Conservation (phyloP, 2,113 vertebrate species). For the Hoplias malabaricus region DNA sequence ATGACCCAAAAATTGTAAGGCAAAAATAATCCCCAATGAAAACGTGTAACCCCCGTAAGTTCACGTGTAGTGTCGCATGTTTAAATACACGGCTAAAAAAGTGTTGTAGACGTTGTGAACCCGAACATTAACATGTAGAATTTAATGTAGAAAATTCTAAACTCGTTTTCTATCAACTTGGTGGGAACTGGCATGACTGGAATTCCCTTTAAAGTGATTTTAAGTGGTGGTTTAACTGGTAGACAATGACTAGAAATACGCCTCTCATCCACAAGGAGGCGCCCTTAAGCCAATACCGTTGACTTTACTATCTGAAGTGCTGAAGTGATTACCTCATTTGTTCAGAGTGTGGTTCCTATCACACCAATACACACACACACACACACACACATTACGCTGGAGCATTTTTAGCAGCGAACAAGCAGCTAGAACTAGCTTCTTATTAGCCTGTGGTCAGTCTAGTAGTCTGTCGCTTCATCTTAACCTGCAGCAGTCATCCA, state of each 20-base stretch:
- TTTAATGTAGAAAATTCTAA: too few species aligned
- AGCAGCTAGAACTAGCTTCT: not conserved
- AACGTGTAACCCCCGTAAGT: too few species aligned
- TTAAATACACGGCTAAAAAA: too few species aligned
- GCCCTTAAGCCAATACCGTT: not conserved
- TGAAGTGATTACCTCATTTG: slow-evolving; percentile 35
- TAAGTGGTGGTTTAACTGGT: too few species aligned
- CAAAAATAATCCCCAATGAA: too few species aligned
- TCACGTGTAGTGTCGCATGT: too few species aligned
- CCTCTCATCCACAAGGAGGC: slow-evolving; percentile 31
- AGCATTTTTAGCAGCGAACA: not conserved
- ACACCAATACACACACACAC: not conserved
- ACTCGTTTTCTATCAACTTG: too few species aligned
- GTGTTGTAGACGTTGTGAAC: too few species aligned
- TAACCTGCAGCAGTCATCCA: not conserved
- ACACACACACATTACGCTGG: slow-evolving; percentile 31
- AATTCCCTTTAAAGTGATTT: too few species aligned
- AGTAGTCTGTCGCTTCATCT: not conserved
- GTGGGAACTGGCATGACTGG: too few species aligned
- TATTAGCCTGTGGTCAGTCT: not conserved
- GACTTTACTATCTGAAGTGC: not conserved
- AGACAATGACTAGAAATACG: slow-evolving; percentile 3
- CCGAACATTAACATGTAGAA: too few species aligned
- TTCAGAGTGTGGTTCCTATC: not conserved
- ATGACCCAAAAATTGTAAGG: too few species aligned